phyloP scores from a whole-genome alignment of 2,888 invertebrate species.

The Ernsta delagoae region DNA sequence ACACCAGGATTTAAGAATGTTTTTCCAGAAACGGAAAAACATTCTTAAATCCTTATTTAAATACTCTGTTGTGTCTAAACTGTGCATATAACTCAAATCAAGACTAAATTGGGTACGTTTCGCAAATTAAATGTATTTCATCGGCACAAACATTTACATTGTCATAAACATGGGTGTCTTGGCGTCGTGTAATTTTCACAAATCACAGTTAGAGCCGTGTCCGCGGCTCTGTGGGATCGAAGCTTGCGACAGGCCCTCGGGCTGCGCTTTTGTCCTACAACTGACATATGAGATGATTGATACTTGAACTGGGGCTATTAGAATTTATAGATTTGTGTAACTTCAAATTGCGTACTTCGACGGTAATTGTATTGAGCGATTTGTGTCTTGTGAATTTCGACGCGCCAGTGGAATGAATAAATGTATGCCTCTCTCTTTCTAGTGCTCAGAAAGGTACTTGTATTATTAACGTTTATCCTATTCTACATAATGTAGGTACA shows the following conservation, averaged over 20 bases:
- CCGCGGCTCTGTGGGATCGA: constrained; percentile 31
- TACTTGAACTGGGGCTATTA: neutral
- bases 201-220: constrained; percentile 25
- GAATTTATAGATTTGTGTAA: constrained; percentile 14
- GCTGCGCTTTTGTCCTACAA: constrained; percentile 18
- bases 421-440: too few relatives aligned
- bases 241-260: constrained; percentile 1
- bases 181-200: constrained; percentile 31
- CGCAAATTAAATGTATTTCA: constrained; percentile 4
- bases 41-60: too few relatives aligned
- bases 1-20: too few relatives aligned
- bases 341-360: constrained; percentile 9
- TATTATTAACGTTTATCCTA: too few relatives aligned
- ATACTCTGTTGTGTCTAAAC: too few relatives aligned
- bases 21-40: too few relatives aligned
- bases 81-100: neutral
- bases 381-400: neutral
- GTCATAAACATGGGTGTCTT: constrained; percentile 23
- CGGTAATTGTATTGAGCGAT: neutral
- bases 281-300: constrained; percentile 23
- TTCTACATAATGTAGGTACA: too few relatives aligned
- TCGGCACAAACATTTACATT: constrained; percentile 15
- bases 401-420: too few relatives aligned
- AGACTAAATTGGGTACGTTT: neutral
- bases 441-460: too few relatives aligned